phyloP scores from a whole-genome alignment of 2,888 invertebrate species.

The Endomychus coccineus region DNA sequence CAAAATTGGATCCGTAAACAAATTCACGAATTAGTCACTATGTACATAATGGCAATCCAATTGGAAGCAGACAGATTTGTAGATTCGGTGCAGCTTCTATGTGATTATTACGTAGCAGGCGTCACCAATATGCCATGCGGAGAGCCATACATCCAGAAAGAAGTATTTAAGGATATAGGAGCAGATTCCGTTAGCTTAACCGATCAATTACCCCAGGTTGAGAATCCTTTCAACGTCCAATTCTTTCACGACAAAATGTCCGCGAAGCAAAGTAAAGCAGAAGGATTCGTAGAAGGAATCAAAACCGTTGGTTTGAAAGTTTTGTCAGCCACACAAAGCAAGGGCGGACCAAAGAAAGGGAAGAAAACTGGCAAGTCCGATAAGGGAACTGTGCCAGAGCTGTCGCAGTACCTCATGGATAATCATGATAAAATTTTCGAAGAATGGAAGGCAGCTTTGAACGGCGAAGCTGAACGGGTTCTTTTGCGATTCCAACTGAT shows the following conservation, averaged over 20 bases:
- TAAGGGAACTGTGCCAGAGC: background rate
- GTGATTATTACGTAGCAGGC: constrained; percentile 43
- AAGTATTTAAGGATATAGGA: constrained; percentile 20
- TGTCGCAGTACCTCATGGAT: constrained; percentile 27
- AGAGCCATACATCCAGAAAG: constrained; percentile 45
- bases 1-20: constrained; percentile 54
- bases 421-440: constrained; percentile 43
- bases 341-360: constrained; percentile 8
- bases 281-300: constrained; percentile 13
- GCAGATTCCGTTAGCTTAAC: constrained; percentile 2
- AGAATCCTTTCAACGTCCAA: constrained; percentile 15
- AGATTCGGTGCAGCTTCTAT: constrained; percentile 41
- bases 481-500: constrained; percentile 43
- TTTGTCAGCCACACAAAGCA: constrained; percentile 6
- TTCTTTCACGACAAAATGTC: constrained; percentile 13
- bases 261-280: constrained; percentile 6
- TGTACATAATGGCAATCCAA: constrained; percentile 52
- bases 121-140: constrained; percentile 44
- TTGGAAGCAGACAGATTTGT: constrained; percentile 54
- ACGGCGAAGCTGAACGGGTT: constrained; percentile 51
- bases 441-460: constrained; percentile 53
- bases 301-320: constrained; percentile 6
- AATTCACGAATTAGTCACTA: constrained; percentile 48
- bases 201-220: constrained; percentile 8
- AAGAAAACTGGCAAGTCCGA: constrained; percentile 7